Evolutionary conservation across 2,113 vertebrate genomes (phyloP), one percentile per base, ranked within the genome.

Genomic region (Alexandromys fortis): DNA sequence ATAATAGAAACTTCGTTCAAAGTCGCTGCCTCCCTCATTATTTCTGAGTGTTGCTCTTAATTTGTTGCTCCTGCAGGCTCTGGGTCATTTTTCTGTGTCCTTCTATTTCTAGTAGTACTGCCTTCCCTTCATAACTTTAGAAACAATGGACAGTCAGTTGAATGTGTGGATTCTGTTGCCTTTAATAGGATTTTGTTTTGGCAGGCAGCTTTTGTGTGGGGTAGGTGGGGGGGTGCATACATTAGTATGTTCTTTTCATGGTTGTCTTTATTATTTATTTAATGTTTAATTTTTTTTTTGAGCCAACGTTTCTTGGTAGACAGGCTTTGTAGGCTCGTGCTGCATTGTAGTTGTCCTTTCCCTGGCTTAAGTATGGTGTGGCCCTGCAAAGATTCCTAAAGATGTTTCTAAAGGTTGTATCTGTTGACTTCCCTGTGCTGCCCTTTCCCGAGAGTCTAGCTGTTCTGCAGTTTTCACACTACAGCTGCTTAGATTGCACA

Each of bases 351-450:
- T 55, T 63, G 81, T 72, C 42, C 63, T 92, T 92, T 83, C n/a
- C 70, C 45, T 72, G 87, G 1, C 26, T 65, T 93, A 22, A 79
- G 47, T 76, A 33, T 87, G 22, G 13, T 52, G 1, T 87, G 28
- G 45, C 73, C 47, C 55, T 61, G n/a, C 58, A 61, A n/a, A 91
- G 52, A 82, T 42, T 83, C 52, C 24, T 77, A 2, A 17, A 4
- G 42, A 92, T 19, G 92, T 83, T 83, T 90, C 24, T 75, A 49
- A 91, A 91, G 61, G 10, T 73, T 91, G 45, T 52, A 13, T 91
- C 21, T 92, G 4, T 65, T 13, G 5, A 45, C 42, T 87, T 94
- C 61, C 93, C 8, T 86, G 21, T 83, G 55, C 42, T 89, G 49
- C 14, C 28, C 47, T 78, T 78, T 79, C 35, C 19, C 28, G 12